Evolutionary conservation across 2,797 vertebrate genomes (phyloP).

Genomic region (Telmatherina bonti): DNA sequence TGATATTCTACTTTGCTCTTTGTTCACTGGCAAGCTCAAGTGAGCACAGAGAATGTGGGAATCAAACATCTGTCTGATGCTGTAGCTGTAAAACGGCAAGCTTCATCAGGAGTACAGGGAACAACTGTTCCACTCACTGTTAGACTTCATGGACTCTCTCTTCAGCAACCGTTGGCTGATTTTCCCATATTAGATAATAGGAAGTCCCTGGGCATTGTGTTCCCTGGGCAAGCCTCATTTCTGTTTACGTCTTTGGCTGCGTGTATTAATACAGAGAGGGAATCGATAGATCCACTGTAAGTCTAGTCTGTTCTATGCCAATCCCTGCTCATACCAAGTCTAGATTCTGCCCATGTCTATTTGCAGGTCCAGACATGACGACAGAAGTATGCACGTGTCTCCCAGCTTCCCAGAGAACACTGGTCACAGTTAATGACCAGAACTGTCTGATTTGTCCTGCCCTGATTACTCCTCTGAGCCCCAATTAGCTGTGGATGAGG

Average conservation of each 20-base stretch:
- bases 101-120: slow-evolving; percentile 16
- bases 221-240: slow-evolving; percentile 36
- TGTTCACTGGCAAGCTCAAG: slow-evolving; percentile 18
- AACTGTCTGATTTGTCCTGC: slow-evolving; percentile 93
- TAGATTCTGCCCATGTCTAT: slow-evolving; percentile 55
- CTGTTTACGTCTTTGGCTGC: slow-evolving; percentile 45
- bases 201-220: slow-evolving; percentile 23
- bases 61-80: slow-evolving; percentile 21
- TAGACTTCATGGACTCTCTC: slow-evolving; percentile 25
- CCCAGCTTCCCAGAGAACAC: slow-evolving; percentile 77
- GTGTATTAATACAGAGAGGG: slow-evolving; percentile 41
- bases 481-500: slow-evolving; percentile 92
- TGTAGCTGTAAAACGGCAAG: slow-evolving; percentile 8
- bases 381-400: slow-evolving; percentile 59
- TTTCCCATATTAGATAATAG: slow-evolving; percentile 34
- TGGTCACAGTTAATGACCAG: slow-evolving; percentile 91
- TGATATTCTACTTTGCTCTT: slow-evolving; percentile 53
- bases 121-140: slow-evolving; percentile 34
- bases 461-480: slow-evolving; percentile 96
- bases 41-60: slow-evolving; percentile 1
- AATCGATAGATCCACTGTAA: slow-evolving; percentile 45
- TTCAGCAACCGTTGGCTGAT: slow-evolving; percentile 17
- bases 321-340: slow-evolving; percentile 52
- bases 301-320: slow-evolving; percentile 39
- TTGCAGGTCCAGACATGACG: slow-evolving; percentile 50